Percentiles rank a stretch among this genome's conserved stretches.
Conservation (phyloP, 2,113 vertebrate genomes). For the Heterochromis multidens region DNA sequence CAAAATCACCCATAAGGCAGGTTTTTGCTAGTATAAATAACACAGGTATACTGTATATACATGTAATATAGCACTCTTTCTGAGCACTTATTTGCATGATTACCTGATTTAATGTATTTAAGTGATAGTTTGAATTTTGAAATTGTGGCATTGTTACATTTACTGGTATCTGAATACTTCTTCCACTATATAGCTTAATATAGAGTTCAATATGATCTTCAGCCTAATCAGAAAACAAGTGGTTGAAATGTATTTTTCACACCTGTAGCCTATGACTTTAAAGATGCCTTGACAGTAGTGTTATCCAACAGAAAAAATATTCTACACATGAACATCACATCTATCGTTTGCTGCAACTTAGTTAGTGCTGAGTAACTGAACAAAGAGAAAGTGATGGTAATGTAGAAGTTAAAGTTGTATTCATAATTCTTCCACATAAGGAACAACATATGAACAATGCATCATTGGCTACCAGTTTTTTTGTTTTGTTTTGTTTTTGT, state of each 20-base stretch:
- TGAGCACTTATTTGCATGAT: neutral
- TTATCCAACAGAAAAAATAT: too few relatives aligned
- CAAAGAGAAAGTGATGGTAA: neutral
- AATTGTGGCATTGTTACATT: neutral
- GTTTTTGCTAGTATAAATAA: neutral
- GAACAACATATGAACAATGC: neutral
- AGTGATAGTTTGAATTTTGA: neutral
- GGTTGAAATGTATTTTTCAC: rapidly evolving
- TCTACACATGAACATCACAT: too few relatives aligned
- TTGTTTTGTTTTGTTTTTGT: neutral
- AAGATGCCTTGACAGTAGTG: neutral
- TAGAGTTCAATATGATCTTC: neutral
- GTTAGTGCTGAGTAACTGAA: neutral
- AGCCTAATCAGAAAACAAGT: neutral
- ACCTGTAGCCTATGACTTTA: neutral
- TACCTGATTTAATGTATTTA: neutral
- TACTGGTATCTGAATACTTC: neutral
- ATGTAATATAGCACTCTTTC: neutral
- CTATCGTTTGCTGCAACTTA: too few relatives aligned
- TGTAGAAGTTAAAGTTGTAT: neutral
- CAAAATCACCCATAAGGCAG: neutral
- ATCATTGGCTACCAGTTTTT: neutral
- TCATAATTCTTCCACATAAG: neutral
- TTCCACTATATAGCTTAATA: neutral
- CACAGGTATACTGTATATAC: neutral